Evolutionary conservation across 2,113 vertebrate genomes (phyloP), one percentile per base, ranked within the genome.

Genomic region (Accipiter virgatus): DNA sequence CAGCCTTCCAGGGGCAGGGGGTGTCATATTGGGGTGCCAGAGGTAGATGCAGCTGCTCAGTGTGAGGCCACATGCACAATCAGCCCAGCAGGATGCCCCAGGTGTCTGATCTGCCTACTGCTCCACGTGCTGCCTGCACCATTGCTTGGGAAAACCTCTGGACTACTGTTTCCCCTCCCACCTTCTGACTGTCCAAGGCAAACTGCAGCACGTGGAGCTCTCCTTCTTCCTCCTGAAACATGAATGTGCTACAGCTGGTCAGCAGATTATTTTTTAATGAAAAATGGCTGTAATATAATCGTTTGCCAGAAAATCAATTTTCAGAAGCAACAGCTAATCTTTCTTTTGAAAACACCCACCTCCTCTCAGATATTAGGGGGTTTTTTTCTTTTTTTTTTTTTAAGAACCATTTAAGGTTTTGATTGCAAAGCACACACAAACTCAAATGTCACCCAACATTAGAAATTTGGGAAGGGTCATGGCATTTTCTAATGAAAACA

Each of bases 291-390:
- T 48, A 94, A 92, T 83, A 47, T 80, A 88, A 94, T 70, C 11
- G 8, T 86, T 71, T 83, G 85, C 63, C 92, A 96, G 82, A 96
- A 96, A 96, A 83, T 83, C 79, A 88, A 66, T 95, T 97, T 95
- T 63, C 82, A 95, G 90, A 83, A 97, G 87, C 87, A 95, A 93
- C 84, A 96, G 87, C 78, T 96, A 96, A 94, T 91, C 78, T 93
- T 94, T 88, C 91, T 82, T 94, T 85, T 65, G 10, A 85, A 96
- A 96, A 95, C 25, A 89, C 19, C 26, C 16, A 34, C 16, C 5
- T 11, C 7, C 34, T 55, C 55, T 86, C 42, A 47, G 81, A 73
- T 86, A 70, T 62, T 75, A 63, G 26, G 21, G 2, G 2, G 14
- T 42, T 42, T 42, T 0, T 2, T 55, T 25, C 13, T 4, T 25